Base-by-base conservation (phyloP, 2,797 vertebrate species). In the Crax fasciolata region DNA sequence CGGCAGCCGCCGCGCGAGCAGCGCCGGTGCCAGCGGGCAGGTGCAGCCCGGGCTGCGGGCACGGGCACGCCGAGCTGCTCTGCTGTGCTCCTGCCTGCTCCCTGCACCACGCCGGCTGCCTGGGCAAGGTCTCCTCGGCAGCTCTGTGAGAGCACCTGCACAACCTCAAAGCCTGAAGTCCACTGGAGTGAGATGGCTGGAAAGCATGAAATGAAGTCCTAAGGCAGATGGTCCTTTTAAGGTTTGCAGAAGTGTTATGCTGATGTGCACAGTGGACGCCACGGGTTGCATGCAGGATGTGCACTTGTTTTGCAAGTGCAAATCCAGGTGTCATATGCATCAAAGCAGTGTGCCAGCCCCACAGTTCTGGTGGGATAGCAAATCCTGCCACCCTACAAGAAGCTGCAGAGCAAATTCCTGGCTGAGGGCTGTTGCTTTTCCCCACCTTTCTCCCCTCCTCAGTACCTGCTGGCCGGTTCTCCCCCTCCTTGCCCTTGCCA, bases 291-390 rank as follows among this genome's bases (percentile, higher is more conserved):
- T 49, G 57, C 35, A 43, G 38, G 43, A 39, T 43, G 8, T 4
- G 0, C 20, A 0, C 15, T 1, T 1, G 14, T 52, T 46, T 65
- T 2, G 0, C 35, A 10, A 6, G 18, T 28, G 27, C 39, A 5
- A 10, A 1, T 6, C 11, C 19, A 28, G 28, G 4, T 13, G 35
- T 18, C 30, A 2, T 2, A 0, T 3, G 12, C 54, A 27, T 1
- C 51, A 39, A 24, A 30, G 52, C 49, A 20, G 12, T 0, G 0
- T 14, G 6, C 16, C 67, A 27, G 39, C 35, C 8, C 11, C 3
- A 0, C 3, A 0, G 18, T 2, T n/a, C 6, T 5, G 17, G 6
- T 43, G 19, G 38, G 35, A 28, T 10, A 11, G 20, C 9, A 11
- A 58, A n/a, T 23, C 13, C n/a, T 6, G 2, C 30, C 43, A 2